Conservation (phyloP, 2,113 vertebrate species). For the Corythornis cristatus region DNA sequence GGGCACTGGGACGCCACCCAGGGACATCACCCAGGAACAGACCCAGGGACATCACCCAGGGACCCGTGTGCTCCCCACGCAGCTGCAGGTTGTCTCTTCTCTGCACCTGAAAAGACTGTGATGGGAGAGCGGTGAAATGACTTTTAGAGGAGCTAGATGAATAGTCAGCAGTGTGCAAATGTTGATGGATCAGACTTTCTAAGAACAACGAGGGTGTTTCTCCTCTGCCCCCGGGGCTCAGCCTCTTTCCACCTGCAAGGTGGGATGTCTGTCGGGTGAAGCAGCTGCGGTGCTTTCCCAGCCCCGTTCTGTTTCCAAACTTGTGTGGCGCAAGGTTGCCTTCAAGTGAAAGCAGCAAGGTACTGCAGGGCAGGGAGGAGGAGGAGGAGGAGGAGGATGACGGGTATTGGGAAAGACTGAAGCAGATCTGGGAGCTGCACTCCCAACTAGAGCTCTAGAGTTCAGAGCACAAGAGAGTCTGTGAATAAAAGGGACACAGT, state of each 20-base stretch:
- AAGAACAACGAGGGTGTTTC: fast-evolving
- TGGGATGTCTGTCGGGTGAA: not conserved
- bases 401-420: not conserved
- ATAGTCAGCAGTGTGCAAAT: not conserved
- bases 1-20: not conserved
- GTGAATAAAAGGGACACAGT: not conserved
- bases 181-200: too few relatives aligned
- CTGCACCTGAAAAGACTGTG: not conserved
- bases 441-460: not conserved
- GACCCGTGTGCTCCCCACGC: fast-evolving
- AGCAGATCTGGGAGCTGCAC: not conserved
- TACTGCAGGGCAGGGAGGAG: conserved; percentile 60
- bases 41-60: not conserved
- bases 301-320: not conserved
- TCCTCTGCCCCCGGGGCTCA: not conserved
- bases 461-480: not conserved
- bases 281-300: not conserved
- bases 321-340: conserved; percentile 67
- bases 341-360: conserved; percentile 66
- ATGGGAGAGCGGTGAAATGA: not conserved
- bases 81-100: not conserved
- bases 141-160: not conserved
- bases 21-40: too few relatives aligned
- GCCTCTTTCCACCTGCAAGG: not conserved
- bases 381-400: not conserved